Evolutionary conservation across 35 echinoderm and acorn worm species (phyloP).

Genomic region (Stichopus chloronotus): DNA sequence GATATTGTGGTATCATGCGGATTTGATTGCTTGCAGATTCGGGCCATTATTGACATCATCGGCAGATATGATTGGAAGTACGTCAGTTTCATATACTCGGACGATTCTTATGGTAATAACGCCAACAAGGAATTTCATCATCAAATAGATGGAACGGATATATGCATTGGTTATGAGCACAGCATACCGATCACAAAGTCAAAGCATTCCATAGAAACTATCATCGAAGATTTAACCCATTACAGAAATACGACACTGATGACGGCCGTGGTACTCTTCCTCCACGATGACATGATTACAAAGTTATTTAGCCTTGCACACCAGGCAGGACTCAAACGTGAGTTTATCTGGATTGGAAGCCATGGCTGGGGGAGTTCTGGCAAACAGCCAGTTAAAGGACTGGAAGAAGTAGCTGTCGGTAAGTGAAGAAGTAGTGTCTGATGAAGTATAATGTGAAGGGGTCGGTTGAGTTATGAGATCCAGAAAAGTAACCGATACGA

Average conservation of each 20-base stretch:
- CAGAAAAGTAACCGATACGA: too few relatives aligned
- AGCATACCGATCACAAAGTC: background rate
- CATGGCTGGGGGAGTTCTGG: constrained; percentile 92
- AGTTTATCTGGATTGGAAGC: constrained; percentile 95
- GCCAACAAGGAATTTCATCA: constrained; percentile 64
- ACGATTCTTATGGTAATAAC: constrained; percentile 83
- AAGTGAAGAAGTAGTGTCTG: constrained; percentile 14
- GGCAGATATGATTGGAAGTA: constrained; percentile 81
- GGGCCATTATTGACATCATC: constrained; percentile 81
- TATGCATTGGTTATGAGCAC: constrained; percentile 72
- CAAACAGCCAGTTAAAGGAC: constrained; percentile 34
- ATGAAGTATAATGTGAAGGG: too few relatives aligned
- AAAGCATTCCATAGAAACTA: constrained; percentile 2
- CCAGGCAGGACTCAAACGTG: constrained; percentile 22
- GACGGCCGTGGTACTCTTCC: constrained; percentile 78
- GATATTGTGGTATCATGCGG: too few relatives aligned
- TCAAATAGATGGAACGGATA: constrained; percentile 14
- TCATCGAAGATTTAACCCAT: background rate
- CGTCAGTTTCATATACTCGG: constrained; percentile 83
- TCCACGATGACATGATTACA: constrained; percentile 66
- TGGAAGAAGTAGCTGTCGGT: constrained; percentile 69
- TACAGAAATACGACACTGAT: background rate
- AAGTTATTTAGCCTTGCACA: constrained; percentile 59
- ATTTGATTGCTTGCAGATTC: background rate
- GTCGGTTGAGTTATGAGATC: too few relatives aligned